A percentile compares a stretch with the other conserved stretches of the same genome.
Evolutionary conservation across 2,888 invertebrate species (phyloP).

Genomic region (Heterodera filipjevi): DNA sequence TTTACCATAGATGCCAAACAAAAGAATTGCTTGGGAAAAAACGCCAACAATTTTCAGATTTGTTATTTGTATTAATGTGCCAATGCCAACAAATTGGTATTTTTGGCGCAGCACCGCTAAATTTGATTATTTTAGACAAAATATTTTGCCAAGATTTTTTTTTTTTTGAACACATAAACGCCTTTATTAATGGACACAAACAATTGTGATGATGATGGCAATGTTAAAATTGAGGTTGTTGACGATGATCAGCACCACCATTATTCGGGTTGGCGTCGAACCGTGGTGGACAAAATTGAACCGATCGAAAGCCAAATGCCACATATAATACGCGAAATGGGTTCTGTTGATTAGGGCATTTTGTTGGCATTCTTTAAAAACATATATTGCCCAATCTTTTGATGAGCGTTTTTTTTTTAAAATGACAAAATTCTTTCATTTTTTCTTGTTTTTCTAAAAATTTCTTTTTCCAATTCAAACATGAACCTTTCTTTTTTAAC

Average conservation of each 20-base stretch:
- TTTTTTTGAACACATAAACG: not conserved
- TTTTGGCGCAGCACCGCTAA: slow-evolving; percentile 5
- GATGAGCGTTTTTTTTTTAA: too few relatives aligned
- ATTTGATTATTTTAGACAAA: not conserved
- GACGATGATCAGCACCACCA: not conserved
- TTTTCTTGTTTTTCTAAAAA: too few relatives aligned
- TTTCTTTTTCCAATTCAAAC: too few relatives aligned
- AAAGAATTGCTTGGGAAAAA: too few relatives aligned
- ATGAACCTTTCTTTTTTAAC: too few relatives aligned
- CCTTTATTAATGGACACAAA: not conserved
- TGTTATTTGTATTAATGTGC: not conserved
- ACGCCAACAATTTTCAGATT: not conserved
- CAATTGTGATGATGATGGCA: not conserved
- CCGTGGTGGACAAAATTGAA: not conserved
- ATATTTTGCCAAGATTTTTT: not conserved
- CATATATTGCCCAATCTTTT: not conserved
- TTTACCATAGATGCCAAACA: too few relatives aligned
- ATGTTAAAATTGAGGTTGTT: not conserved
- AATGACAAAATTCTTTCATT: too few relatives aligned
- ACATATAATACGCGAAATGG: not conserved
- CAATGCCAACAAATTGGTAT: not conserved
- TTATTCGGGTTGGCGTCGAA: not conserved
- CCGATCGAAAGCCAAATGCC: not conserved
- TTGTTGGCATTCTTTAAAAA: not conserved
- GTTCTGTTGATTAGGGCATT: too few relatives aligned